Percentiles rank a stretch among this genome's conserved stretches.
Conservation (phyloP, 2,113 vertebrate genomes). For the Cinclus mexicanus region DNA sequence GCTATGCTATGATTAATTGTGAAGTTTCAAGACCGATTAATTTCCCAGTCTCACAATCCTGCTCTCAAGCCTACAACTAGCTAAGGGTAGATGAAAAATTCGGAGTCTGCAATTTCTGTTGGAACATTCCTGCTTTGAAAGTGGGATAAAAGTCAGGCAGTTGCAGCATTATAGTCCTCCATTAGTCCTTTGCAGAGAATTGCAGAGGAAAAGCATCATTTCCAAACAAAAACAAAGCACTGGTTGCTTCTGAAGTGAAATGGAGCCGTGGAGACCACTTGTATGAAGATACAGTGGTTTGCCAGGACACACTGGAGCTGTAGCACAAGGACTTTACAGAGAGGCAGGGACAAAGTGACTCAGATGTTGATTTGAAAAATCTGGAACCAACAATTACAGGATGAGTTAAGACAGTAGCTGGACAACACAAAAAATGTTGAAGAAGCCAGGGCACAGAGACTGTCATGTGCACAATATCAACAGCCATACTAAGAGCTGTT, state of each 20-base stretch:
- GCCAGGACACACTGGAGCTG: background rate
- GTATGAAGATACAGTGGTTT: background rate
- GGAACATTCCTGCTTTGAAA: background rate
- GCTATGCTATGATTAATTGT: conserved; percentile 5
- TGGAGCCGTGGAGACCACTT: background rate
- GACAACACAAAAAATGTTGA: background rate
- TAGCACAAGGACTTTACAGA: background rate
- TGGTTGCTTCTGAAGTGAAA: background rate
- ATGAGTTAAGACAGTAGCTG: background rate
- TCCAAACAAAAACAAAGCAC: background rate
- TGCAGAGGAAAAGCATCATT: background rate
- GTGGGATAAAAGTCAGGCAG: background rate
- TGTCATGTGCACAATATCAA: background rate
- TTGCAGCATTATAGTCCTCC: background rate
- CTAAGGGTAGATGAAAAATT: background rate
- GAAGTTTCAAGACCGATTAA: conserved; percentile 15
- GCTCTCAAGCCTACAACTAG: background rate
- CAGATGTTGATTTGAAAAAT: background rate
- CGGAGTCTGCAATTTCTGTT: background rate
- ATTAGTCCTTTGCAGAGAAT: background rate
- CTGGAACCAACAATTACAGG: background rate
- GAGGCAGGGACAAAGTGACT: background rate
- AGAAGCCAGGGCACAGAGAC: background rate
- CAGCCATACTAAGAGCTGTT: background rate
- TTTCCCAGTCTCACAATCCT: background rate